Percentiles rank a stretch among this genome's conserved stretches.
Conservation (phyloP, 2,888 invertebrate genomes). For the Barypeithes pellucidus region DNA sequence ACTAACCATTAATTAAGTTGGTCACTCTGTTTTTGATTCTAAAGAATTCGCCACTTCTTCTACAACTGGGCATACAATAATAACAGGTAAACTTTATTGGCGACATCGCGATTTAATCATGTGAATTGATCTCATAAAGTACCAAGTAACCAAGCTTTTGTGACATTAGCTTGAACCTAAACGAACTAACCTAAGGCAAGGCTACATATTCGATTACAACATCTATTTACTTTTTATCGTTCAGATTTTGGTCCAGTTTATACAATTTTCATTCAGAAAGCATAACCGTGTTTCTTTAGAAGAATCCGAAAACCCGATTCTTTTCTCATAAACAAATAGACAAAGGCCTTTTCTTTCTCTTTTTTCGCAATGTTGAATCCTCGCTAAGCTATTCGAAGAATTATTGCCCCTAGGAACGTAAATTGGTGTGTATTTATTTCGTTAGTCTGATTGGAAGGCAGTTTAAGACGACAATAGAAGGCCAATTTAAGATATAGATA, state of each 20-base stretch:
- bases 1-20: no score
- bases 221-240: background rate
- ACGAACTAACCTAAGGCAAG: no score
- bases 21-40: no score
- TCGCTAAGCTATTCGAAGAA: conserved; percentile 40
- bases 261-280: background rate
- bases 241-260: background rate
- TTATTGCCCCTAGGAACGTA: conserved; percentile 45
- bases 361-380: conserved; percentile 33
- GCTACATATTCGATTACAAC: no score
- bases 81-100: no score
- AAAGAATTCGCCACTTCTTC: no score
- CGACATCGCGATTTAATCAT: no score
- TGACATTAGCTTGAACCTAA: no score
- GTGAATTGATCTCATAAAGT: no score
- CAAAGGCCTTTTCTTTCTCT: conserved; percentile 39
- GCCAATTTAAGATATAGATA: conserved; percentile 52
- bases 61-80: no score
- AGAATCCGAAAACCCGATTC: conserved; percentile 7
- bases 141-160: no score
- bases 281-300: conserved; percentile 12
- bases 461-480: conserved; percentile 53
- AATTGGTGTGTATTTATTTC: conserved; percentile 53
- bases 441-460: conserved; percentile 52
- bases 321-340: conserved; percentile 27